Conservation (phyloP, 2,888 invertebrate genomes). For the Zaprionus lineosus region DNA sequence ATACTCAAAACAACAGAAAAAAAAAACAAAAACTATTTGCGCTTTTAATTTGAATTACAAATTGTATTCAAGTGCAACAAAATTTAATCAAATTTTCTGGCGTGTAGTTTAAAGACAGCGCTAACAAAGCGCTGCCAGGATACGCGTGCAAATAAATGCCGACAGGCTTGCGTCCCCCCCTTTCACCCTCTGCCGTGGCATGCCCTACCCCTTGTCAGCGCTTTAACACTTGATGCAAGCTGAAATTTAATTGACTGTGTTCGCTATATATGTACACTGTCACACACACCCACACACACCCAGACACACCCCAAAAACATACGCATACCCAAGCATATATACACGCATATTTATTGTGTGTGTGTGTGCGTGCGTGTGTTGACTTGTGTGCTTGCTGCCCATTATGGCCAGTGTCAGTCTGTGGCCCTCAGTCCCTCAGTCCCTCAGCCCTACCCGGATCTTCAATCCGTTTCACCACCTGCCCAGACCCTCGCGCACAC, state of each 20-base stretch:
- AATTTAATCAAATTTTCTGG: slow-evolving; percentile 67
- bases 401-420: slow-evolving; percentile 42
- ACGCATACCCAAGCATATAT: slow-evolving; percentile 43
- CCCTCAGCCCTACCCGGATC: neutral
- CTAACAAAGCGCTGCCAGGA: slow-evolving; percentile 11
- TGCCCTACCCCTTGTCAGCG: slow-evolving; percentile 21
- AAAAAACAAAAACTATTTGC: slow-evolving; percentile 53
- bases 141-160: slow-evolving; percentile 40
- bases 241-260: slow-evolving; percentile 74
- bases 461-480: neutral
- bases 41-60: slow-evolving; percentile 77
- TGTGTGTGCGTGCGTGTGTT: slow-evolving; percentile 20
- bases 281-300: slow-evolving; percentile 30
- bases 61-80: slow-evolving; percentile 60
- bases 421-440: neutral
- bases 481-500: neutral
- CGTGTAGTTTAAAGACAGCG: slow-evolving; percentile 39
- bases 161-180: slow-evolving; percentile 13
- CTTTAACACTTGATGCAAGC: slow-evolving; percentile 66
- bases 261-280: slow-evolving; percentile 24
- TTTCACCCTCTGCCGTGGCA: neutral
- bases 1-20: neutral
- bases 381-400: slow-evolving; percentile 46
- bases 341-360: slow-evolving; percentile 4
- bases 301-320: slow-evolving; percentile 7